These are phyloP conservation scores for Invenusta paracnida DNA, from an alignment of 2,888 invertebrate genomes.

Conservation along the genomic window DNA sequence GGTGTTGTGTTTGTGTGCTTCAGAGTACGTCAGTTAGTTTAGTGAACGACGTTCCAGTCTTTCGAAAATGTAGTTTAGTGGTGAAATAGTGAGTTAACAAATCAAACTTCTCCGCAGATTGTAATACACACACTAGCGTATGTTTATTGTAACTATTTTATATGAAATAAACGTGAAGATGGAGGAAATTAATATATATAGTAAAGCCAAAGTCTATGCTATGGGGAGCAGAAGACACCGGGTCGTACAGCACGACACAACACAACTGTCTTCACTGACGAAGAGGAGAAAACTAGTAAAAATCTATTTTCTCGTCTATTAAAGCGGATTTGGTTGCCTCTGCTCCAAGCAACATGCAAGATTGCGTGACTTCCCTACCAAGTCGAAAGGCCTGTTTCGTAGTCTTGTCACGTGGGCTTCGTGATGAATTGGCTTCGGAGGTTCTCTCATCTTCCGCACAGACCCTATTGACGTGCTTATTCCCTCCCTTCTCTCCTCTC, in stretches of 20 bases:
- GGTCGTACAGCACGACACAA: too few species aligned
- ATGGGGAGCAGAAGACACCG: too few species aligned
- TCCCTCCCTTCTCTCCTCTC: too few species aligned
- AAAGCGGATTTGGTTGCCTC: not conserved
- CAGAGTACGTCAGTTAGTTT: not conserved
- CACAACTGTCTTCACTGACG: not conserved
- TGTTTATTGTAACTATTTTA: too few species aligned
- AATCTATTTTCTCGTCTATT: not conserved
- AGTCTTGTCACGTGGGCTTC: constrained; percentile 37
- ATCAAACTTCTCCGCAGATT: not conserved
- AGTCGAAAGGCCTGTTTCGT: constrained; percentile 20
- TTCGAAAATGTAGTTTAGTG: too few species aligned
- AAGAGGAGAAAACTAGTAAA: not conserved
- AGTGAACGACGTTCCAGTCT: not conserved
- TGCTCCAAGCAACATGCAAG: not conserved
- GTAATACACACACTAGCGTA: too few species aligned
- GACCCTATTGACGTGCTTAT: not conserved
- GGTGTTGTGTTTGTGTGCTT: too few species aligned
- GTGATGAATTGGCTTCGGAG: constrained; percentile 35
- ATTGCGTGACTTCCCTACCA: not conserved
- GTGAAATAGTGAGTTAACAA: not conserved
- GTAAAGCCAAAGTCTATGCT: too few species aligned
- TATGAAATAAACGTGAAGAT: not conserved
- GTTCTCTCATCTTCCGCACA: constrained; percentile 34
- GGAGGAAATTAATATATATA: not conserved